Percentiles rank a stretch among this genome's conserved stretches.
These are phyloP conservation scores for Misgurnus anguillicaudatus DNA, from an alignment of 2,113 vertebrate species.

Conservation along the genomic window DNA sequence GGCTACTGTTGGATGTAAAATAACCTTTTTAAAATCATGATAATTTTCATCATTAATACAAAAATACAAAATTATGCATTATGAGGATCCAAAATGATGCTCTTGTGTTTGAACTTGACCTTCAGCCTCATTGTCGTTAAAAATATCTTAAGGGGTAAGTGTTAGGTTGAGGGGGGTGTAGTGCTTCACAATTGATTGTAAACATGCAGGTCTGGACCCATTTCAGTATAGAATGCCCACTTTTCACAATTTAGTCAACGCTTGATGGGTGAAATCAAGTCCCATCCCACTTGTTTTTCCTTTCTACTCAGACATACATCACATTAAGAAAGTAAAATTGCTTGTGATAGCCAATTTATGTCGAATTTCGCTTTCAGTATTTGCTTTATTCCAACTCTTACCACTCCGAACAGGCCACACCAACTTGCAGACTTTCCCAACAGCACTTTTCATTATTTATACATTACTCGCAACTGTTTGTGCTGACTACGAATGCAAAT, in stretches of 20 bases:
- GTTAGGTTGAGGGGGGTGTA: background rate
- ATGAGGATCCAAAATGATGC: background rate
- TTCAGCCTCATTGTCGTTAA: background rate
- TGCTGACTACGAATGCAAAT: background rate
- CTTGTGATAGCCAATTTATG: background rate
- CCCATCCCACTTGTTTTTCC: background rate
- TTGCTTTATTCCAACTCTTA: background rate
- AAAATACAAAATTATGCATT: background rate
- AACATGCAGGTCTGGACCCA: background rate
- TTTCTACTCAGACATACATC: background rate
- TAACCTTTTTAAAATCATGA: background rate
- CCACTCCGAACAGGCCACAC: background rate
- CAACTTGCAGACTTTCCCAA: background rate
- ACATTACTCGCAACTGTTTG: background rate
- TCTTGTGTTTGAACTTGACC: background rate
- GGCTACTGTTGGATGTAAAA: background rate
- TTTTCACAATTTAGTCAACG: background rate
- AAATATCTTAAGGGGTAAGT: background rate
- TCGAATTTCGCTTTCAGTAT: background rate
- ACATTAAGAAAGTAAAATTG: constrained; percentile 3
- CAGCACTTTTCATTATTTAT: constrained; percentile 4
- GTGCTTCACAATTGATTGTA: background rate
- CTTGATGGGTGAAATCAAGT: background rate
- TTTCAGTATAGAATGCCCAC: background rate
- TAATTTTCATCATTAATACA: no score